Conservation (phyloP, 2,797 vertebrate species). For the Manis pentadactyla region DNA sequence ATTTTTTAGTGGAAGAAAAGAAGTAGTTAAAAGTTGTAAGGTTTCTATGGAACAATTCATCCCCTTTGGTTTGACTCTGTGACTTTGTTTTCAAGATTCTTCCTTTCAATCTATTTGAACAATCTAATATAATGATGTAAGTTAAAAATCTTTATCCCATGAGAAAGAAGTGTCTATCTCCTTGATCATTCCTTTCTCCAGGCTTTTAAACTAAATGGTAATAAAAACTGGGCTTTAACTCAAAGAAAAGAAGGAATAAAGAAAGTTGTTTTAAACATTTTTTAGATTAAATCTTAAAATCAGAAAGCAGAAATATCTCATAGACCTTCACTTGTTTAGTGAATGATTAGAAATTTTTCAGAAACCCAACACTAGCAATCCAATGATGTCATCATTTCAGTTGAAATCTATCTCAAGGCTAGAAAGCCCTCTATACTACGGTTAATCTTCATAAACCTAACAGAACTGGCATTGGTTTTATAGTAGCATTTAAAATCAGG, state of each 20-base stretch:
- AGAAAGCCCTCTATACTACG: not conserved
- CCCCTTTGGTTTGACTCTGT: not conserved
- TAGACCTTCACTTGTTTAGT: not conserved
- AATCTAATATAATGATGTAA: not conserved
- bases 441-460: not conserved
- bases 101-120: not conserved
- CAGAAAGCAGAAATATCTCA: not conserved
- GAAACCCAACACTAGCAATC: not conserved
- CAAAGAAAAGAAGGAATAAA: not conserved
- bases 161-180: not conserved
- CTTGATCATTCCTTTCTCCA: not conserved
- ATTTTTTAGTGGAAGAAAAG: not conserved
- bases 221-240: not conserved
- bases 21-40: not conserved
- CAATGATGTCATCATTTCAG: not conserved
- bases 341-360: not conserved
- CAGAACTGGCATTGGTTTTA: not conserved
- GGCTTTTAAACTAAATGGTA: not conserved
- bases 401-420: not conserved
- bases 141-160: not conserved
- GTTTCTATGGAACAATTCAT: not conserved
- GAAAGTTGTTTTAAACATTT: not conserved
- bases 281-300: constrained; percentile 2
- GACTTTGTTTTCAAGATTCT: not conserved
- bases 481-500: too few relatives aligned